These are phyloP conservation scores for Nasonia oneida DNA, from an alignment of 2,888 invertebrate genomes.

Conservation along the genomic window DNA sequence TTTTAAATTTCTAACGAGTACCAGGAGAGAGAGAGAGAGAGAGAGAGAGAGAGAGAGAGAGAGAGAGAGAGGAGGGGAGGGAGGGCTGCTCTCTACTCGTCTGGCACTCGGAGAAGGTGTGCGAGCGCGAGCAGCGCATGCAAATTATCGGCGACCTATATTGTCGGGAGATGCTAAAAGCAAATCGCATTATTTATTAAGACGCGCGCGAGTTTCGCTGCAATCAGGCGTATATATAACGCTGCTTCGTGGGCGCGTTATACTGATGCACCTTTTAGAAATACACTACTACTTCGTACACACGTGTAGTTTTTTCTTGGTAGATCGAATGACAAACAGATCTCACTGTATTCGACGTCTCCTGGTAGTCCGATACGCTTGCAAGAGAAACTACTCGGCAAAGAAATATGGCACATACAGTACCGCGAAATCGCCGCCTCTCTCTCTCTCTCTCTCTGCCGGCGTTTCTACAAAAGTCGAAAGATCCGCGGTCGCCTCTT, in stretches of 20 bases:
- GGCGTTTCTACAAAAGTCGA: neutral
- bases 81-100: neutral
- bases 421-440: neutral
- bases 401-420: neutral
- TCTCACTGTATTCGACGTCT: neutral
- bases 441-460: neutral
- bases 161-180: neutral
- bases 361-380: neutral
- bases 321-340: no score
- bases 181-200: neutral
- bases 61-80: neutral
- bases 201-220: neutral
- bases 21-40: neutral
- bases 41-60: no score
- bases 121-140: conserved; percentile 1
- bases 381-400: neutral
- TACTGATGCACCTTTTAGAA: no score
- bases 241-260: no score
- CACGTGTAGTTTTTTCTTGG: no score
- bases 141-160: conserved; percentile 10
- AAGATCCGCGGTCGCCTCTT: neutral
- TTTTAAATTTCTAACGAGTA: neutral
- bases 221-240: no score
- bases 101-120: neutral
- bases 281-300: no score